Base-by-base conservation (phyloP, 1,140 invertebrate genomes). In the Drosophila neocordata region DNA sequence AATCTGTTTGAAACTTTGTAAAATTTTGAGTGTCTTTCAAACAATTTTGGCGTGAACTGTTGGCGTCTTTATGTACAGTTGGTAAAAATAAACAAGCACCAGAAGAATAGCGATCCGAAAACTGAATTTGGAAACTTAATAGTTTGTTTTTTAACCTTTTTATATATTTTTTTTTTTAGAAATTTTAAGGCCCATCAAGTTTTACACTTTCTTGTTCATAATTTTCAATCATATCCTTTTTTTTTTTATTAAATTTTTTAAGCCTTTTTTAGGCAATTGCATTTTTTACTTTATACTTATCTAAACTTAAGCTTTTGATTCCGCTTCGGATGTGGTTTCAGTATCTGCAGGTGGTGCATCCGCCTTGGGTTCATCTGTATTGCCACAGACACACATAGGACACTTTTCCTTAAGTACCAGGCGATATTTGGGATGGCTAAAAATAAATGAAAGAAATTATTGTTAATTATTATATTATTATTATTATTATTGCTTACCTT, bases 381-480 rank as follows among this genome's bases (percentile, higher is more conserved):
- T 89, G 37, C 92, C 91, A 79, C 94, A 95, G 1, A 93, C 93
- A 73, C 95, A 92, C 58, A 93, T 94, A 63, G 96, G 96, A 92
- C 95, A 95, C 91, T 85, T 95, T 88, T 95, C 93, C 65, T 94
- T 93, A 13, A 96, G 92, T 51, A 95, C 95, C 68, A 94, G 92
- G 73, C 95, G 93, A 87, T 96, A 96, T 79, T 96, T 96, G 11
- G 95, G 95, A 93, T 96, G 95, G 77, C 95, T 96, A 72, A 35
- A 53, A 55, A 9, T 1, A 1, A 24, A 7, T 34, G 6, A n/a
- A 22, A 22, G 7, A 7, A 15, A 8, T 2, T 2, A n/a, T 4
- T 24, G 24, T 55, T 18, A 31, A 12, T 57, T 35, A n/a, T n/a
- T n/a, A n/a, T n/a, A n/a, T n/a, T n/a, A n/a, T n/a, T n/a, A n/a